Percentiles rank a stretch among this genome's conserved stretches.
phyloP scores from a whole-genome alignment of 2,113 vertebrate genomes.

The Hemibates koningsi region DNA sequence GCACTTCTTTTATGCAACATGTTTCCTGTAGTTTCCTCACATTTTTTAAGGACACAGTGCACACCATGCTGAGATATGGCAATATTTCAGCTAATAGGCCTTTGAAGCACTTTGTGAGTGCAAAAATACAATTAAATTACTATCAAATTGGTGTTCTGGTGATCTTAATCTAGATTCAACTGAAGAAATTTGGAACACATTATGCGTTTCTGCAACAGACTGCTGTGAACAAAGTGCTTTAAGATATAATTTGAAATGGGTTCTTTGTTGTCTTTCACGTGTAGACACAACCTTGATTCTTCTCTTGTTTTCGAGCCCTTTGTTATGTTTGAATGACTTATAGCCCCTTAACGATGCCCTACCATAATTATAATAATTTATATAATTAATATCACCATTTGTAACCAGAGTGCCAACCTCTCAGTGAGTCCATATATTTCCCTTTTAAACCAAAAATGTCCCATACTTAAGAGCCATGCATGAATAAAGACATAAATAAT shows the following conservation, averaged over 20 bases:
- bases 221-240: background rate
- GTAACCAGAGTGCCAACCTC: background rate
- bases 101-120: background rate
- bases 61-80: background rate
- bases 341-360: background rate
- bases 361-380: background rate
- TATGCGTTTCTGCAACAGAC: background rate
- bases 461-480: background rate
- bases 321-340: background rate
- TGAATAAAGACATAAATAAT: conserved; percentile 19
- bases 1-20: background rate
- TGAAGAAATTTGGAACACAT: background rate
- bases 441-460: background rate
- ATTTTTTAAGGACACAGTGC: background rate
- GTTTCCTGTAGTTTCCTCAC: background rate
- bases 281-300: background rate
- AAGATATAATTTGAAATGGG: background rate
- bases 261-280: background rate
- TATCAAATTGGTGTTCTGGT: background rate
- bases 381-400: background rate
- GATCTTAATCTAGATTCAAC: background rate
- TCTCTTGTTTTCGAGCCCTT: background rate
- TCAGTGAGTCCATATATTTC: background rate
- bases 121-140: background rate
- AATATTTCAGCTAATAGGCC: background rate